These are phyloP conservation scores for Maniola hyperantus DNA, from an alignment of 2,888 invertebrate species.

Conservation along the genomic window DNA sequence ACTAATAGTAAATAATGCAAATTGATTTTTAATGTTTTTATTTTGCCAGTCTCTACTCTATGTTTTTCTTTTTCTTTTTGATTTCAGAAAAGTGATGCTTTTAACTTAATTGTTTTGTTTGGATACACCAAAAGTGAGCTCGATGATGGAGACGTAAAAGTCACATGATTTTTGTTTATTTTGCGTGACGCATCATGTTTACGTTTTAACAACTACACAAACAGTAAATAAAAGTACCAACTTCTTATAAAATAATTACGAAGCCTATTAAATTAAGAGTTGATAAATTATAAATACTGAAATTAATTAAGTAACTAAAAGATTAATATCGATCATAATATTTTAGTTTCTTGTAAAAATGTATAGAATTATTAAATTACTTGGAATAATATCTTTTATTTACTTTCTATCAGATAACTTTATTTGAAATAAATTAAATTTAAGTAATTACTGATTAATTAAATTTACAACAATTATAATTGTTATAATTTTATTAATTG, in stretches of 20 bases:
- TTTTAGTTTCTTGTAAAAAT: too few species aligned
- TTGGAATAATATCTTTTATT: background rate
- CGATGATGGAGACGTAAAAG: conserved; percentile 20
- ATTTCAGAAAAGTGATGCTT: conserved; percentile 36
- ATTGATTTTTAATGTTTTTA: conserved; percentile 40
- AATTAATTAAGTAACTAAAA: too few species aligned
- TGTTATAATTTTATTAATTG: too few species aligned
- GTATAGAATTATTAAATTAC: too few species aligned
- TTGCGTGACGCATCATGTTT: conserved; percentile 40
- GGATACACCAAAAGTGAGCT: conserved; percentile 27
- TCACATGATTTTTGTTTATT: conserved; percentile 38
- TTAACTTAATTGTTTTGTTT: conserved; percentile 18
- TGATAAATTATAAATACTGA: too few species aligned
- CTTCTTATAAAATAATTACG: background rate
- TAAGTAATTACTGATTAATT: background rate
- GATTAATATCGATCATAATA: too few species aligned
- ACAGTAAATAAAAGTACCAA: background rate
- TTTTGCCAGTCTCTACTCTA: conserved; percentile 39
- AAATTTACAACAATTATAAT: background rate
- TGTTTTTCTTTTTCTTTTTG: conserved; percentile 35
- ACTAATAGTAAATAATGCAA: conserved; percentile 39
- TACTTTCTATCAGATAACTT: background rate
- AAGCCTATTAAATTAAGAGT: too few species aligned
- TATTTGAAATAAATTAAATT: background rate
- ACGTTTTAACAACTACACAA: conserved; percentile 29